Base-by-base conservation (phyloP, 2,113 vertebrate species). In the Scatophagus argus region DNA sequence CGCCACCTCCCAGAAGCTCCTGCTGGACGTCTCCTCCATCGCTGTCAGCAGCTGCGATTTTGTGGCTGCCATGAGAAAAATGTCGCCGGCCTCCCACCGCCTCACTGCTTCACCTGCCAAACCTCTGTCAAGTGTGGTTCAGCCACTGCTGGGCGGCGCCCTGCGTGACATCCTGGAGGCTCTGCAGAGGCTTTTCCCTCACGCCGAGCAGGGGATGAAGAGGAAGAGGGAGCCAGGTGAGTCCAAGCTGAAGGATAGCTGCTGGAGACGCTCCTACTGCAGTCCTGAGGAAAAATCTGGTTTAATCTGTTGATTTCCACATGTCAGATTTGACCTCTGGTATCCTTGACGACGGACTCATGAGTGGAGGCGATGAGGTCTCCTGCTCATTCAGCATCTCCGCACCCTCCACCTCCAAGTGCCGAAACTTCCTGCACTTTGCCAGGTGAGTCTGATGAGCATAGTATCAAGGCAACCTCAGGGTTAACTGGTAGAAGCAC, bases 11-110 rank as follows among this genome's bases (percentile, higher is more conserved):
- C 90, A 96, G 88, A 98, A 97, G 69, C 93, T 98, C 10, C 94
- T 95, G 59, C 77, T 98, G 61, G 96, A 99, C 58, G 69, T 96
- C 0, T 46, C 93, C 65, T 95, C 97, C 6, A 94, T 99, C 81
- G 91, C 90, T 25, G 94, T 99, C 52, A 93, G 90, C 55, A 94
- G 95, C 23, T 91, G 94, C 12, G 97, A 97, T 87, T 99, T 98
- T 86, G 81, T 93, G 16, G 64, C 74, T 5, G 97, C 97, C 77
- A 96, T 97, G 95, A 93, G 90, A 51, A 97, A 94, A 81, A 97
- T 88, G 70, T 89, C 95, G 19, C 96, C 97, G 1, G 94, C 97
- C 61, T 95, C 95, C 4, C 96, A 95, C 4, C 83, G 89, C 69
- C 94, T 94, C 4, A 93, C 94, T 47, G 63, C 82, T 1, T 95